Percentiles rank a stretch among this genome's conserved stretches.
These are phyloP conservation scores for Ischnura elegans DNA, from an alignment of 2,888 invertebrate genomes.

Conservation along the genomic window DNA sequence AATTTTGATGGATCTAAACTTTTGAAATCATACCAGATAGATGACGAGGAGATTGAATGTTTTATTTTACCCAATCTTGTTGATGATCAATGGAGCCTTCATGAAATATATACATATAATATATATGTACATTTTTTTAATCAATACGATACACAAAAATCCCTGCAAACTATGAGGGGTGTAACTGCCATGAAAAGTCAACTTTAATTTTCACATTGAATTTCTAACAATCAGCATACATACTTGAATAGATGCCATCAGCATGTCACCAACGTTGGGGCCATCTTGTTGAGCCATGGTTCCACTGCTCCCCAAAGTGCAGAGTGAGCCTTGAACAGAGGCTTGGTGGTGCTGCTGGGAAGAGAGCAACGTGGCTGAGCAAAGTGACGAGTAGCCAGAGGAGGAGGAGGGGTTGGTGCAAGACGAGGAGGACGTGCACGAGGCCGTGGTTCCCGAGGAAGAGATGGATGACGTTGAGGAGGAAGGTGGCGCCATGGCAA, in stretches of 20 bases:
- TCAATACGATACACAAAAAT: no score
- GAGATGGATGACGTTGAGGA: constrained; percentile 44
- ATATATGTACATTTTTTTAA: no score
- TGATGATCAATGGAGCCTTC: no score
- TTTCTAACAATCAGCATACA: no score
- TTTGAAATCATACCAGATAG: no score
- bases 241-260: constrained; percentile 92
- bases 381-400: constrained; percentile 46
- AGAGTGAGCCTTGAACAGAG: not conserved
- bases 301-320: constrained; percentile 78
- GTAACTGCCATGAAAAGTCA: no score
- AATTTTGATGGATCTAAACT: no score
- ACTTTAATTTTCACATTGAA: no score
- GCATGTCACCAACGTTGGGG: constrained; percentile 88
- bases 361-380: constrained; percentile 48
- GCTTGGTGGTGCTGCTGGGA: constrained; percentile 55
- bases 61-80: no score
- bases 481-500: constrained; percentile 22
- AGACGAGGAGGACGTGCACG: constrained; percentile 29
- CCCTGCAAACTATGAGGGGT: no score
- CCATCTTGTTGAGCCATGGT: constrained; percentile 82
- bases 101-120: no score
- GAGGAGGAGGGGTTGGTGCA: constrained; percentile 47
- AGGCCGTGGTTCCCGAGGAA: constrained; percentile 33
- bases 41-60: no score